These are phyloP conservation scores for Ispidina lecontei DNA, from an alignment of 2,797 vertebrate genomes.

Conservation along the genomic window DNA sequence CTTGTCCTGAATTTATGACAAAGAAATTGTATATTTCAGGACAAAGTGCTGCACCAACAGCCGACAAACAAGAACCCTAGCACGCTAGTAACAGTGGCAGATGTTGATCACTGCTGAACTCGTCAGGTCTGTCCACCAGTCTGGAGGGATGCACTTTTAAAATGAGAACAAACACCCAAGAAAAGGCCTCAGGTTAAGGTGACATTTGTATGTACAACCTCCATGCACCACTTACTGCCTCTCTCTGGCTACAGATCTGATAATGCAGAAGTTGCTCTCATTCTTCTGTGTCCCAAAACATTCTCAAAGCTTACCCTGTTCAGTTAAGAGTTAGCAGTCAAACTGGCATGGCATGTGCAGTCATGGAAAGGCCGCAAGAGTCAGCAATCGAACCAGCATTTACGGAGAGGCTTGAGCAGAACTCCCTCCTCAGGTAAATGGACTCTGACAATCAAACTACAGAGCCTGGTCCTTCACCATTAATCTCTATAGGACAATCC, in stretches of 20 bases:
- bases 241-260: not conserved
- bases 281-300: not conserved
- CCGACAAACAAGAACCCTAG: not conserved
- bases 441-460: not conserved
- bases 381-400: conserved; percentile 1
- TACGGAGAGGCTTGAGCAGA: not conserved
- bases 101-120: not conserved
- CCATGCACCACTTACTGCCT: not conserved
- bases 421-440: not conserved
- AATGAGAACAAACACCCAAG: conserved; percentile 1
- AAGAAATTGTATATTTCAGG: not conserved
- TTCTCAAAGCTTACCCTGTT: not conserved
- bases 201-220: not conserved
- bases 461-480: not conserved
- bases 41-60: not conserved
- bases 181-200: not conserved
- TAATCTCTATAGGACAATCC: not conserved
- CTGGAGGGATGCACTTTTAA: not conserved
- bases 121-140: not conserved
- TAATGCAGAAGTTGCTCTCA: not conserved
- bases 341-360: conserved; percentile 11
- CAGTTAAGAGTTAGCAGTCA: conserved; percentile 1
- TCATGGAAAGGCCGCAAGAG: conserved; percentile 32
- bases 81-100: not conserved
- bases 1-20: conserved; percentile 4